phyloP scores from a whole-genome alignment of 2,113 vertebrate species.

The Pangasianodon gigas region DNA sequence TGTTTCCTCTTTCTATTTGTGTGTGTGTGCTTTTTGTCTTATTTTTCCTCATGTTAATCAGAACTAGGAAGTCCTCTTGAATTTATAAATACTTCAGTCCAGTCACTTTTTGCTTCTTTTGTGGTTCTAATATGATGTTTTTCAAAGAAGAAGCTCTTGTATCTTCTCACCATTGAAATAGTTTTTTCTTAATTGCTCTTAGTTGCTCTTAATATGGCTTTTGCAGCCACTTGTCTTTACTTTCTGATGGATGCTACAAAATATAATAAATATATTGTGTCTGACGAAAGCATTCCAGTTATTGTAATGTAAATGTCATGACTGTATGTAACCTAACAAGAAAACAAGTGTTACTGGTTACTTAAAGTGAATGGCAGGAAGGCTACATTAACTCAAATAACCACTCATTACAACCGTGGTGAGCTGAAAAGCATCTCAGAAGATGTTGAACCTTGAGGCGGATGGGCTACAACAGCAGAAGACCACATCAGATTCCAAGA shows the following conservation, averaged over 20 bases:
- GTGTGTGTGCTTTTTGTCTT: neutral
- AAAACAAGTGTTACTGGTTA: neutral
- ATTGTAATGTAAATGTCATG: neutral
- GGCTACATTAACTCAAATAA: neutral
- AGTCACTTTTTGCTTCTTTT: neutral
- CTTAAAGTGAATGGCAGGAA: neutral
- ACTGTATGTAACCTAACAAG: neutral
- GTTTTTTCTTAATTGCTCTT: neutral
- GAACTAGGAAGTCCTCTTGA: neutral
- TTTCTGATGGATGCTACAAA: slow-evolving; percentile 63
- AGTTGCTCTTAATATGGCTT: slow-evolving; percentile 59
- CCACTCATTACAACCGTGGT: neutral
- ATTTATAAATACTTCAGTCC: slow-evolving; percentile 6
- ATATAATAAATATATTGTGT: slow-evolving; percentile 67
- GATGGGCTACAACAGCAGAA: neutral
- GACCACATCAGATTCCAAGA: neutral
- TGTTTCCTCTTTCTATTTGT: neutral
- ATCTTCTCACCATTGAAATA: slow-evolving; percentile 40
- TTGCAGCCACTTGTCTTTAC: slow-evolving; percentile 65
- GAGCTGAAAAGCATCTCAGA: neutral
- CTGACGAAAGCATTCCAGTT: neutral
- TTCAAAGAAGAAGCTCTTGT: slow-evolving; percentile 12
- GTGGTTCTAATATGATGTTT: slow-evolving; percentile 5
- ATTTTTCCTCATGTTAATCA: neutral
- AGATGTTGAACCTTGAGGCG: neutral